Conservation (phyloP, 2,113 vertebrate species). For the Callospermophilus lateralis region DNA sequence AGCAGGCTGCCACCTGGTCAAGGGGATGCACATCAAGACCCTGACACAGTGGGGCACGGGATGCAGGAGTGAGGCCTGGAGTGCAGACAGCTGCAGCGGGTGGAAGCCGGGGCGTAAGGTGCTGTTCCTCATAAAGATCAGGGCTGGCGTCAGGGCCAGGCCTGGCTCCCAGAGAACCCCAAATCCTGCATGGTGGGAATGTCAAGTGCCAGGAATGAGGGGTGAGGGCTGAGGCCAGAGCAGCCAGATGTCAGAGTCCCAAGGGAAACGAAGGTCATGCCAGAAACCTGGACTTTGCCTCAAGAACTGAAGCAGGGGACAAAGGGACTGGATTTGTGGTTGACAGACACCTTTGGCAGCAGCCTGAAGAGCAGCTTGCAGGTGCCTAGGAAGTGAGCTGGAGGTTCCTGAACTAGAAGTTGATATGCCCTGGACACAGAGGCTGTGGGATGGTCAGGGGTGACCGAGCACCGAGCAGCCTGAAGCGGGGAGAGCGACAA, state of each 20-base stretch:
- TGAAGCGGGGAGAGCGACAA: background rate
- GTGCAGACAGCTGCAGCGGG: background rate
- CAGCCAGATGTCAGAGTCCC: background rate
- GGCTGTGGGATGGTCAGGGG: background rate
- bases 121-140: background rate
- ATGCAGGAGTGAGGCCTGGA: background rate
- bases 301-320: background rate
- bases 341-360: background rate
- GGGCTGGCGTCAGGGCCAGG: background rate
- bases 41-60: background rate
- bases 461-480: background rate
- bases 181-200: background rate
- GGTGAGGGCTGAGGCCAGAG: background rate
- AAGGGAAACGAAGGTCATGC: background rate
- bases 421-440: background rate
- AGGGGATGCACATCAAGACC: background rate
- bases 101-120: background rate
- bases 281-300: background rate
- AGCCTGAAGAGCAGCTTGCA: no score
- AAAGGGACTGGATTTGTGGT: fast-evolving
- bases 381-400: background rate
- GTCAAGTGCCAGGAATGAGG: background rate
- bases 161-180: background rate
- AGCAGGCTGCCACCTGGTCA: background rate
- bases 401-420: background rate